phyloP scores from a whole-genome alignment of 2,113 vertebrate genomes.

The Sitta europaea region DNA sequence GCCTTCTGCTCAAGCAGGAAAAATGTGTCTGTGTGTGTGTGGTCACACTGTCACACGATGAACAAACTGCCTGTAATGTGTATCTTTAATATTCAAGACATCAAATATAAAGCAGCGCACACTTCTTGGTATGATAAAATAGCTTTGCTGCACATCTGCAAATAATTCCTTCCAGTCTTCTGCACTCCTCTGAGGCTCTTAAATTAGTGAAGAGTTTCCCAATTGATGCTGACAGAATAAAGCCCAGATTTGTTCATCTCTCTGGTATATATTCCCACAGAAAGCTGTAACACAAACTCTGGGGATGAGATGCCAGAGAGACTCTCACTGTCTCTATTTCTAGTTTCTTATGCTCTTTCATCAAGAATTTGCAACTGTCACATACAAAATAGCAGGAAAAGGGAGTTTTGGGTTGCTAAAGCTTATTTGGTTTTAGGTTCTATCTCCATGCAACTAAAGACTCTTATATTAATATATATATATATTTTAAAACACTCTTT shows the following conservation, averaged over 20 bases:
- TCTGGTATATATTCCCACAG: neutral
- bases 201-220: neutral
- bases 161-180: neutral
- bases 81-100: neutral
- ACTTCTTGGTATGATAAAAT: neutral
- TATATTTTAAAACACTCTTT: neutral
- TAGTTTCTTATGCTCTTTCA: neutral
- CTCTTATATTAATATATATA: neutral
- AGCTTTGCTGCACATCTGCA: neutral
- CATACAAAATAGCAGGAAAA: neutral
- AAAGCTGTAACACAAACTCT: neutral
- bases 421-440: neutral
- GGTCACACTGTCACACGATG: neutral
- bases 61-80: neutral
- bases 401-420: neutral
- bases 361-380: neutral
- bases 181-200: neutral
- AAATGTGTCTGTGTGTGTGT: neutral
- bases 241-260: neutral
- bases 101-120: neutral
- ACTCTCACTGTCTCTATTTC: neutral
- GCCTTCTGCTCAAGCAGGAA: neutral
- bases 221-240: neutral
- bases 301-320: neutral
- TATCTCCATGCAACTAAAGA: neutral